These are phyloP conservation scores for Rhingia campestris DNA, from an alignment of 2,888 invertebrate genomes.

Conservation along the genomic window DNA sequence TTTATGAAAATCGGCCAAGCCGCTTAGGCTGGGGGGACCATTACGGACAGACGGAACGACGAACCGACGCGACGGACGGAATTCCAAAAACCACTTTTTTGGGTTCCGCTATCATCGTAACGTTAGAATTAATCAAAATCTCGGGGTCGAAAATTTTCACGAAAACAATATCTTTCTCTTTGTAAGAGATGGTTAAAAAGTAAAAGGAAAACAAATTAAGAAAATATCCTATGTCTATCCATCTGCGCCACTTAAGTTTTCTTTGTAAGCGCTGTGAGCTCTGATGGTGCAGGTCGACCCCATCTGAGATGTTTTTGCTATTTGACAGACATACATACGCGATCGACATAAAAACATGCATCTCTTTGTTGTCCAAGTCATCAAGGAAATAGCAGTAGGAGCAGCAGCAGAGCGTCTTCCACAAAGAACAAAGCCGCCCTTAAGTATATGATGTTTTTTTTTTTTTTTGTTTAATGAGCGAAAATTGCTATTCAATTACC, in stretches of 20 bases:
- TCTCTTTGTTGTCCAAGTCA: slow-evolving; percentile 55
- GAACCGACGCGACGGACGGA: too few relatives aligned
- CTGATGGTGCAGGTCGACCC: slow-evolving; percentile 48
- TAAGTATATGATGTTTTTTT: too few relatives aligned
- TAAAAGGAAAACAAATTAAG: slow-evolving; percentile 47
- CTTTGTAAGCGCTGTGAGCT: slow-evolving; percentile 36
- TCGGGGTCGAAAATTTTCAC: too few relatives aligned
- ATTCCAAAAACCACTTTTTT: too few relatives aligned
- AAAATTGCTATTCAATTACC: slow-evolving; percentile 74
- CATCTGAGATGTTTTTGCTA: slow-evolving; percentile 57
- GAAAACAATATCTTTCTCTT: too few relatives aligned
- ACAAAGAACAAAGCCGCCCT: slow-evolving; percentile 72
- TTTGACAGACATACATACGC: slow-evolving; percentile 66
- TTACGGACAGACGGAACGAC: too few relatives aligned
- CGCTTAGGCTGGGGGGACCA: too few relatives aligned
- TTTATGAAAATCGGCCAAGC: too few relatives aligned
- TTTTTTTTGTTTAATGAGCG: slow-evolving; percentile 66
- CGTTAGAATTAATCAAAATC: too few relatives aligned
- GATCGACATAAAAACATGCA: slow-evolving; percentile 67
- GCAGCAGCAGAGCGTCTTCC: slow-evolving; percentile 8
- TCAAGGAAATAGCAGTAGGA: slow-evolving; percentile 51
- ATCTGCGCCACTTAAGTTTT: slow-evolving; percentile 60
- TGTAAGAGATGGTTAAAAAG: too few relatives aligned
- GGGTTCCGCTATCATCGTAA: too few relatives aligned
- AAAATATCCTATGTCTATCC: slow-evolving; percentile 47